Evolutionary conservation across 2,797 vertebrate genomes (phyloP), one percentile per base, ranked within the genome.

Genomic region (Lithobates pipiens): DNA sequence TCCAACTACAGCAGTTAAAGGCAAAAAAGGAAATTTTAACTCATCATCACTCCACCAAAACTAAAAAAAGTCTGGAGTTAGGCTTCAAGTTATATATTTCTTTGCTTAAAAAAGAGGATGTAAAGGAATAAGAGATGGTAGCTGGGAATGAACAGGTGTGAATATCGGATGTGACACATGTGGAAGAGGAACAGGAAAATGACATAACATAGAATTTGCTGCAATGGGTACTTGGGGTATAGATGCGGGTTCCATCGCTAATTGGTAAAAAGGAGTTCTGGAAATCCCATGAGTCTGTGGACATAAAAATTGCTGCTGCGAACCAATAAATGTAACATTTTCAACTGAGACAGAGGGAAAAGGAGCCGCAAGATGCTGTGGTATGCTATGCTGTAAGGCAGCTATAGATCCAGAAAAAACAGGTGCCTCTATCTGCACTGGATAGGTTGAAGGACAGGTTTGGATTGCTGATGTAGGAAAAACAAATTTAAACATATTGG

Each of bases 361-460:
- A 23, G 72, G 15, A 0, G 91, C 89, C 0, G 92, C 90, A 0
- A 92, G 95, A 23, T 96, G 96, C 87, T 96, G 96, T 6, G 95
- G 89, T 82, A 97, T 85, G 1, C 95, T 94, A 89, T 94, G 95
- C 11, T 95, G 95, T 85, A 96, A 92, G 0, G 94, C 93, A 87
- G 95, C 93, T 11, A 96, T 91, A 0, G 96, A 95, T 91, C 94
- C 92, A 88, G 95, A 95, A 88, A 94, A 88, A 5, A 96, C 84
- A 0, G 95, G 93, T 0, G 92, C 92, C 65, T 91, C 92, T 89
- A 94, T 88, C 67, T 95, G 92, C 83, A 95, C 61, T 3, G 94
- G 95, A 77, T 94, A 90, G 0, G 93, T 72, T 18, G 92, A 83
- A 61, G 63, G 82, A 0, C 92, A 88, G 1, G 92, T 73, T 8